Conservation (phyloP, 1,140 invertebrate genomes). For the Trinorchestia longiramus region DNA sequence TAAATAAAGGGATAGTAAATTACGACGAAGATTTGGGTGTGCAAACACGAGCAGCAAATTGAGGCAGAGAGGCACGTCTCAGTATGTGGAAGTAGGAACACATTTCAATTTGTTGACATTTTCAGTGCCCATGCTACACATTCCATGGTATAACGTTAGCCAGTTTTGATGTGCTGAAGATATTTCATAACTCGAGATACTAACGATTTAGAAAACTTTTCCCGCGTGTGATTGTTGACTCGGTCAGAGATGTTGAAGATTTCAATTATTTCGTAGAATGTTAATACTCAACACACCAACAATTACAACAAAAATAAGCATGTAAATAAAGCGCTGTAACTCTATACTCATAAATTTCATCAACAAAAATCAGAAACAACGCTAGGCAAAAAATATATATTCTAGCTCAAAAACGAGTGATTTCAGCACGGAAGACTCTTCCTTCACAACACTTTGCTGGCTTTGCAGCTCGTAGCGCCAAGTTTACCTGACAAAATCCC, state of each 20-base stretch:
- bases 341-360: not conserved
- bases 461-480: slow-evolving; percentile 41
- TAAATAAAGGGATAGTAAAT: not conserved
- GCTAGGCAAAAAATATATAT: not conserved
- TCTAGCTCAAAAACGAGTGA: not conserved
- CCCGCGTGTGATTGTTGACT: too few relatives aligned
- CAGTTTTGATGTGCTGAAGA: too few relatives aligned
- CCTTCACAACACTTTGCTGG: not conserved
- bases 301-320: not conserved
- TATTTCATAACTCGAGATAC: too few relatives aligned
- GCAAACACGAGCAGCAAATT: not conserved
- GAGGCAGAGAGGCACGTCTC: not conserved
- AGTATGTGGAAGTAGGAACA: too few relatives aligned
- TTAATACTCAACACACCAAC: not conserved
- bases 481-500: slow-evolving; percentile 27
- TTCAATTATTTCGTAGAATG: not conserved
- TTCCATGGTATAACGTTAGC: too few relatives aligned
- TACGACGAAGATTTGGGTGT: not conserved
- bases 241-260: not conserved
- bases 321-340: not conserved
- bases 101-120: too few relatives aligned
- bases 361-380: not conserved
- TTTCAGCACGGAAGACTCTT: not conserved
- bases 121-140: too few relatives aligned
- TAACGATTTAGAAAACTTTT: too few relatives aligned